Conservation (phyloP, 2,797 vertebrate genomes). For the Urosaurus nigricauda region DNA sequence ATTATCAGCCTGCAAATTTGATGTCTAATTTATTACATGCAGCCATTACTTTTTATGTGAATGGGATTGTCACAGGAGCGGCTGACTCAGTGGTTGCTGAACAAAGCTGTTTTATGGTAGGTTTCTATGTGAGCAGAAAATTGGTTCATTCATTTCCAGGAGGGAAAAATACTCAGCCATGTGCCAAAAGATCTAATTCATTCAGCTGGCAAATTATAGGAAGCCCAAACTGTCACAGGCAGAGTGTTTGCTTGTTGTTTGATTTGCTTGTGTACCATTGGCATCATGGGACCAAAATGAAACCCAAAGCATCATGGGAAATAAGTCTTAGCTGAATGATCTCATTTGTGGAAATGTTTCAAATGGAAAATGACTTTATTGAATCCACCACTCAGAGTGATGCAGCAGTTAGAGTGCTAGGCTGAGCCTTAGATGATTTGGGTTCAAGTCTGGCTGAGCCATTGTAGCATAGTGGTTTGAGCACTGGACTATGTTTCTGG, state of each 20-base stretch:
- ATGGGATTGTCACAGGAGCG: neutral
- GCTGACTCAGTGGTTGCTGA: neutral
- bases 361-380: neutral
- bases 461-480: too few relatives aligned
- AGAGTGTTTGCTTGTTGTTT: neutral
- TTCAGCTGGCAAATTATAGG: neutral
- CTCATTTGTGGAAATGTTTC: neutral
- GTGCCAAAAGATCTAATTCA: neutral
- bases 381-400: neutral
- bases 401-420: neutral
- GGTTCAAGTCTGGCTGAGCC: neutral
- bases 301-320: constrained; percentile 37
- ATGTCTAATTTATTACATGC: constrained; percentile 24
- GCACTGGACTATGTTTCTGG: too few relatives aligned
- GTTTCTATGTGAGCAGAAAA: neutral
- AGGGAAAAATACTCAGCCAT: neutral
- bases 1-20: neutral
- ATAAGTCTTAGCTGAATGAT: neutral
- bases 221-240: neutral
- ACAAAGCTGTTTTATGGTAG: constrained; percentile 41
- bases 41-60: constrained; percentile 26
- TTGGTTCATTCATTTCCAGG: constrained; percentile 22
- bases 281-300: constrained; percentile 61
- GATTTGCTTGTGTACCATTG: constrained; percentile 39
- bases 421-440: neutral